Evolutionary conservation across 1,140 invertebrate genomes (phyloP).

Genomic region (Polypedilum vanderplanki): DNA sequence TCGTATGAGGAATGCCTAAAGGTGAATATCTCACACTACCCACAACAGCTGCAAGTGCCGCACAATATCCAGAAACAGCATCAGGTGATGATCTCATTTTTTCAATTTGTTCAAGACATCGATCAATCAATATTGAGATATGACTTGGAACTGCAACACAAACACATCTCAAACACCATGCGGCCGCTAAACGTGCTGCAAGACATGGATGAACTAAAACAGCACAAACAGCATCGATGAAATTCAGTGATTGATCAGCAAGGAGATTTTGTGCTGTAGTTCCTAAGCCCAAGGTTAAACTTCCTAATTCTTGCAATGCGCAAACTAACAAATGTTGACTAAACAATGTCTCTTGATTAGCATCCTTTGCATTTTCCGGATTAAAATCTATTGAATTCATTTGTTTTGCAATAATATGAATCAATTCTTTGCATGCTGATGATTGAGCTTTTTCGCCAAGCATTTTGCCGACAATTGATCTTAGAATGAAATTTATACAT

Average conservation of each 20-base stretch:
- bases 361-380: constrained; percentile 83
- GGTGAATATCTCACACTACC: constrained; percentile 86
- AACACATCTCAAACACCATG: constrained; percentile 89
- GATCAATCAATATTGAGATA: constrained; percentile 86
- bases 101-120: constrained; percentile 78
- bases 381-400: constrained; percentile 91
- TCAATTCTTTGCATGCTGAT: constrained; percentile 89
- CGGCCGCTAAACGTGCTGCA: constrained; percentile 82
- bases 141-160: constrained; percentile 89
- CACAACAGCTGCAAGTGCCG: constrained; percentile 84
- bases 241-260: constrained; percentile 73
- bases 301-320: constrained; percentile 86
- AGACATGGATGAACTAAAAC: constrained; percentile 85
- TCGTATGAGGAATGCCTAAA: constrained; percentile 91
- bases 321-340: constrained; percentile 92
- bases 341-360: constrained; percentile 80
- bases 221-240: constrained; percentile 51
- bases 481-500: constrained; percentile 92
- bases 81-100: constrained; percentile 85
- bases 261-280: constrained; percentile 86
- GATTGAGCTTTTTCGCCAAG: constrained; percentile 95
- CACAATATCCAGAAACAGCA: constrained; percentile 90
- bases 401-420: constrained; percentile 84
- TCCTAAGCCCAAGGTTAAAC: constrained; percentile 76
- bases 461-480: constrained; percentile 85